Conservation (phyloP, 2,888 invertebrate genomes). For the Eristalis pertinax region DNA sequence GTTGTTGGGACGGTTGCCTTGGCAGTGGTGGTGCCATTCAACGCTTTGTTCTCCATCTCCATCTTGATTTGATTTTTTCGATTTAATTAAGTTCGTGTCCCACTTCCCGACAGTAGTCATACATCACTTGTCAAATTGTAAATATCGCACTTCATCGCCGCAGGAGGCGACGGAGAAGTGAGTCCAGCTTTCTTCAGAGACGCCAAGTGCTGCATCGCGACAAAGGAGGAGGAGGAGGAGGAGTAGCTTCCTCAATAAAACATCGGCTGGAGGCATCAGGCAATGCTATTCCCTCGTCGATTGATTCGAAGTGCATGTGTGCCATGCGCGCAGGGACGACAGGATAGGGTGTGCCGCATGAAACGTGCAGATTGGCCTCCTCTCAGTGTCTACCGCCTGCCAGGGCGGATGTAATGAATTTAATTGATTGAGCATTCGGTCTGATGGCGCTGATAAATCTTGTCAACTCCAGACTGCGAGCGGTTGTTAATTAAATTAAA, state of each 20-base stretch:
- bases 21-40: not conserved
- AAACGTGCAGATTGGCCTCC: conserved; percentile 17
- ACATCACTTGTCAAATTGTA: conserved; percentile 62
- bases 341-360: conserved; percentile 31
- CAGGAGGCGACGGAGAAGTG: not conserved
- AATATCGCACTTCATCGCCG: conserved; percentile 31
- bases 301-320: conserved; percentile 28
- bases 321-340: conserved; percentile 11
- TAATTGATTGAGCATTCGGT: conserved; percentile 32
- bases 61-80: not conserved
- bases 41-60: conserved; percentile 7
- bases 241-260: not conserved
- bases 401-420: conserved; percentile 11
- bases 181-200: conserved; percentile 18
- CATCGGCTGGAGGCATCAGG: not conserved
- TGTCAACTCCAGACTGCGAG: conserved; percentile 10
- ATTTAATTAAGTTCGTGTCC: conserved; percentile 57
- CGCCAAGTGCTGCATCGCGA: conserved; percentile 36
- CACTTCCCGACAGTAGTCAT: conserved; percentile 29
- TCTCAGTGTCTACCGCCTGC: not conserved
- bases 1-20: not conserved
- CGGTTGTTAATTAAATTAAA: conserved; percentile 27
- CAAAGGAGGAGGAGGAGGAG: not conserved
- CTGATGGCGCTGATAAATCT: not conserved
- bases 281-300: conserved; percentile 29